These are phyloP conservation scores for Falco columbarius DNA, from an alignment of 2,797 vertebrate genomes.

Conservation along the genomic window DNA sequence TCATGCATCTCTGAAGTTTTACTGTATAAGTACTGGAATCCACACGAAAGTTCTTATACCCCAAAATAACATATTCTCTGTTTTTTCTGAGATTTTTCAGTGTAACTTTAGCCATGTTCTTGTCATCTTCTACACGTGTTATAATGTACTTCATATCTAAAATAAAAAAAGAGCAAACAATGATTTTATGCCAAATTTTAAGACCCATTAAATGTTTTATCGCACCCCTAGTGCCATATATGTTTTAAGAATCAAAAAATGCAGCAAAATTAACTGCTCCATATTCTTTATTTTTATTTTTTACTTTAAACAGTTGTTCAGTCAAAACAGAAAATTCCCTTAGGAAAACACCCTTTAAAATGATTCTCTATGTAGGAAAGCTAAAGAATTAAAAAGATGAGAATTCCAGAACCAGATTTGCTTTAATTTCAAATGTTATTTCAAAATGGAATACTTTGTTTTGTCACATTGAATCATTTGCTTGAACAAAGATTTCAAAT, in stretches of 20 bases:
- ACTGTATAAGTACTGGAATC: accelerated
- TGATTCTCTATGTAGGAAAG: not conserved
- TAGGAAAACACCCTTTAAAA: not conserved
- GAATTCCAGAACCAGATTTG: not conserved
- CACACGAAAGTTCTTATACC: accelerated
- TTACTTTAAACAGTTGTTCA: not conserved
- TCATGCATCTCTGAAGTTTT: accelerated
- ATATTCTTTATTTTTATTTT: not conserved
- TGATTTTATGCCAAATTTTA: not conserved
- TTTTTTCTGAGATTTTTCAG: accelerated
- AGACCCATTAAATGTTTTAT: not conserved
- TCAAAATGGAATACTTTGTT: not conserved
- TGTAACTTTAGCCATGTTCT: accelerated
- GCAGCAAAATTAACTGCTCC: not conserved
- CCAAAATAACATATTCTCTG: not conserved
- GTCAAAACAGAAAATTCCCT: not conserved
- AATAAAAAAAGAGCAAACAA: not conserved
- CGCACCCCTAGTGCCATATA: not conserved
- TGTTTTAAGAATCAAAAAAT: not conserved
- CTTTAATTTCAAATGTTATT: not conserved
- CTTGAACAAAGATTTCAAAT: not conserved
- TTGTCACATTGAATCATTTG: not conserved
- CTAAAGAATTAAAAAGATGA: not conserved
- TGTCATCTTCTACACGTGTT: accelerated
- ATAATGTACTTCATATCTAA: accelerated